Evolutionary conservation across 2,797 vertebrate species (phyloP).

Genomic region (Girardinus metallicus): DNA sequence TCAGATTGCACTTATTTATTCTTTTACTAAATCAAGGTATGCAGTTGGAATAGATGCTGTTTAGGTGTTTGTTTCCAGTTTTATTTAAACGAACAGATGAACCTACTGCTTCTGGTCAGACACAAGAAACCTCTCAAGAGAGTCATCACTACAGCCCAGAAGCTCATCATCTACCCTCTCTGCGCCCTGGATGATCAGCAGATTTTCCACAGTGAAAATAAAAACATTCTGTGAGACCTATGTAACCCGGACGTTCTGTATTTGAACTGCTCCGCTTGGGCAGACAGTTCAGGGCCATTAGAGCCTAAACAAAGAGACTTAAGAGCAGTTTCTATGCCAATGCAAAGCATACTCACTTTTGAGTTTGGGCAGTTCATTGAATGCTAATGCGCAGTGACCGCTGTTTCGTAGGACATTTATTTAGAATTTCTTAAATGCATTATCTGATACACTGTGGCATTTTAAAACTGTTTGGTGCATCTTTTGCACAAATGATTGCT

Average conservation of each 20-base stretch:
- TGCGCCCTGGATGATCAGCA: neutral
- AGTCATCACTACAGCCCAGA: neutral
- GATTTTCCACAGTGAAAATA: neutral
- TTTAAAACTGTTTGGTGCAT: neutral
- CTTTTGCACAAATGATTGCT: neutral
- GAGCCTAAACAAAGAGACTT: neutral
- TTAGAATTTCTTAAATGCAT: neutral
- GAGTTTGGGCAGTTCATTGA: neutral
- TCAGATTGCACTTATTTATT: neutral
- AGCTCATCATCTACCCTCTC: neutral
- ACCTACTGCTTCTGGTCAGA: neutral
- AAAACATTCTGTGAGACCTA: conserved; percentile 16
- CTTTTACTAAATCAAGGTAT: neutral
- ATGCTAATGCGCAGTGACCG: neutral
- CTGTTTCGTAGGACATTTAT: neutral
- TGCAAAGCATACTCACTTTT: neutral
- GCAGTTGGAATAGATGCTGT: neutral
- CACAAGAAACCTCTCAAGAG: neutral
- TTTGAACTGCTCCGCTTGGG: neutral
- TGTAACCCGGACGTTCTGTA: neutral
- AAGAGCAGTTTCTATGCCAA: conserved; percentile 7
- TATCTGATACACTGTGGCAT: neutral
- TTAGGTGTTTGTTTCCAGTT: neutral
- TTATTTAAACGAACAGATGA: neutral
- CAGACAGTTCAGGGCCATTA: conserved; percentile 3